Conservation (phyloP, 1,140 invertebrate species). For the Proctacanthus coquilletti region DNA sequence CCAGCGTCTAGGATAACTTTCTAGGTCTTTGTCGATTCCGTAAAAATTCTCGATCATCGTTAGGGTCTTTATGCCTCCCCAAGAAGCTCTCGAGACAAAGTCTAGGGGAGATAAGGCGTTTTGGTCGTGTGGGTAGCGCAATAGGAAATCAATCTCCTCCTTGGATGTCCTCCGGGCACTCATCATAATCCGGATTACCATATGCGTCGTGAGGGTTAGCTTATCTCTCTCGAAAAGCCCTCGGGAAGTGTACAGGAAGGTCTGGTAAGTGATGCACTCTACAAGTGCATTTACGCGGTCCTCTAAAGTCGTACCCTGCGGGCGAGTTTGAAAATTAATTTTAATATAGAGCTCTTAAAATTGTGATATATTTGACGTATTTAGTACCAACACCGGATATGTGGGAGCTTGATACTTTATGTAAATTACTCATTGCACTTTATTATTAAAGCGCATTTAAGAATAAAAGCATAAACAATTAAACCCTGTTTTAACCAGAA, state of each 20-base stretch:
- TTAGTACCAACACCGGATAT: too few relatives aligned
- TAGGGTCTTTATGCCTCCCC: slow-evolving; percentile 78
- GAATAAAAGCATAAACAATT: too few relatives aligned
- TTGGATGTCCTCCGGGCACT: slow-evolving; percentile 50
- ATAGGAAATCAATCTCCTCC: slow-evolving; percentile 74
- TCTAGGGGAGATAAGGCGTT: slow-evolving; percentile 60
- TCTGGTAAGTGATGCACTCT: slow-evolving; percentile 75
- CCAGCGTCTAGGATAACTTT: slow-evolving; percentile 84
- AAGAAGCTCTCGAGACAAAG: slow-evolving; percentile 66
- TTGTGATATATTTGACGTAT: too few relatives aligned
- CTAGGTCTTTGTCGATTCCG: slow-evolving; percentile 85
- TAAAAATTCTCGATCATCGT: slow-evolving; percentile 69
- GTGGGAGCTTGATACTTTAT: too few relatives aligned
- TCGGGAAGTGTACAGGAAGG: slow-evolving; percentile 76
- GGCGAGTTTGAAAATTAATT: neutral
- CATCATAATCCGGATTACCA: slow-evolving; percentile 61
- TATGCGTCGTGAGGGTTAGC: slow-evolving; percentile 78
- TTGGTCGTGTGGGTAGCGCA: slow-evolving; percentile 58
- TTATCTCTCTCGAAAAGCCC: slow-evolving; percentile 93
- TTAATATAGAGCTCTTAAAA: too few relatives aligned
- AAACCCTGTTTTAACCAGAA: too few relatives aligned
- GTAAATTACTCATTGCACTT: too few relatives aligned
- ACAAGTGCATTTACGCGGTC: slow-evolving; percentile 64
- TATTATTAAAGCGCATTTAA: too few relatives aligned
- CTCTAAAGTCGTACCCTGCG: slow-evolving; percentile 42